Conservation (phyloP, 2,888 invertebrate genomes). For the Arge pagana region DNA sequence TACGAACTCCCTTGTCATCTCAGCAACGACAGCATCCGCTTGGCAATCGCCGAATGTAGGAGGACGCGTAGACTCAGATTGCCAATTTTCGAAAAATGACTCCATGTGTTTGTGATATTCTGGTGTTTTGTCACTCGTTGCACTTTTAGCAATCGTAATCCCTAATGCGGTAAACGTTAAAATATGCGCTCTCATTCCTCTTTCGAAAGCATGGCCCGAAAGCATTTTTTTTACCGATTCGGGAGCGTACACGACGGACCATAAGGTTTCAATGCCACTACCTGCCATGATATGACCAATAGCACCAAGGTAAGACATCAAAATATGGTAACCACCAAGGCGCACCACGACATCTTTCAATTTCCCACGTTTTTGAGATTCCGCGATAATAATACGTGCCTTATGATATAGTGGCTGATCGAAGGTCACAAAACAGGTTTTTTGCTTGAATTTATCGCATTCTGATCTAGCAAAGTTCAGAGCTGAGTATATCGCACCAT, state of each 20-base stretch:
- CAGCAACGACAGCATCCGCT: constrained; percentile 3
- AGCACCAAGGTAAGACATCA: constrained; percentile 23
- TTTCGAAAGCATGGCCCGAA: constrained; percentile 22
- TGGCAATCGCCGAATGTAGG: constrained; percentile 19
- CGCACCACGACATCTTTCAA: constrained; percentile 6
- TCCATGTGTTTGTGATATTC: constrained; percentile 7
- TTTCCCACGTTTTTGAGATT: not conserved
- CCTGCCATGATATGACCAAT: constrained; percentile 30
- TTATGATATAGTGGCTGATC: constrained; percentile 36
- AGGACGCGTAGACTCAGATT: constrained; percentile 15
- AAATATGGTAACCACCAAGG: constrained; percentile 1
- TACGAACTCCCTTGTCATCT: constrained; percentile 14
- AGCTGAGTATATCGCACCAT: constrained; percentile 23
- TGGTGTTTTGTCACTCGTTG: constrained; percentile 3
- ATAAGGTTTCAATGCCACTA: constrained; percentile 30
- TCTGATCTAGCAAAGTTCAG: constrained; percentile 19
- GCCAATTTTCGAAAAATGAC: constrained; percentile 18
- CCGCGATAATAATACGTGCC: constrained; percentile 34
- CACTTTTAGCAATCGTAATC: constrained; percentile 10
- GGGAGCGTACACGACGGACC: constrained; percentile 23
- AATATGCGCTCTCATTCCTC: constrained; percentile 26
- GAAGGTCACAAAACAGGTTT: constrained; percentile 33
- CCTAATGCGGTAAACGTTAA: constrained; percentile 26
- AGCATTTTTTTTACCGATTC: constrained; percentile 28
- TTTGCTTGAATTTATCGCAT: constrained; percentile 23